Evolutionary conservation across 2,888 invertebrate genomes (phyloP).

Genomic region (Aleiodes alternator): DNA sequence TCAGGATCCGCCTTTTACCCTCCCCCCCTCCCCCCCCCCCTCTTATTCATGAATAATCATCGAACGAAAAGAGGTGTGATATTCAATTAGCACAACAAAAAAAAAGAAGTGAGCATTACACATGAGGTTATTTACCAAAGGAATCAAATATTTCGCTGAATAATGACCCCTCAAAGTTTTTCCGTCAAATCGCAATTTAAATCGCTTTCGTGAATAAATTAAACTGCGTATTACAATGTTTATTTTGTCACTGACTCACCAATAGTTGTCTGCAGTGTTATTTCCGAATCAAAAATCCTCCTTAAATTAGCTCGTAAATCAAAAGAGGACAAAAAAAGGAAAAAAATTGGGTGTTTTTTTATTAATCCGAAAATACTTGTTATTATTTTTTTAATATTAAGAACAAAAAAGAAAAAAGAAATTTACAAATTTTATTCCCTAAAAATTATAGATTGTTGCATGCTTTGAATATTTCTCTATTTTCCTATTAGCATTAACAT

Average conservation of each 20-base stretch:
- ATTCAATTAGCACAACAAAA: constrained; percentile 1
- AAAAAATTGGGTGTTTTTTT: background rate
- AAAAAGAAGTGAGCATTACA: constrained; percentile 4
- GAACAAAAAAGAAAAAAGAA: background rate
- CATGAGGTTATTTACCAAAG: background rate
- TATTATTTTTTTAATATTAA: background rate
- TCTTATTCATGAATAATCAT: too few species aligned
- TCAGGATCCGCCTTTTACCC: too few species aligned
- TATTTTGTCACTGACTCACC: background rate
- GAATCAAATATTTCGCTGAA: constrained; percentile 11
- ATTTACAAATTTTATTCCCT: background rate
- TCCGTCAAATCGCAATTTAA: constrained; percentile 14
- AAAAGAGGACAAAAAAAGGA: background rate
- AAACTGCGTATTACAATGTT: background rate
- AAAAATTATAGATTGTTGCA: background rate
- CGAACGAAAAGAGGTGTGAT: background rate
- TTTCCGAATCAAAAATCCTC: background rate
- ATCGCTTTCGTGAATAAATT: constrained; percentile 16
- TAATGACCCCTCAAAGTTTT: background rate
- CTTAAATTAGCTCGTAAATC: background rate
- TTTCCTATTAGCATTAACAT: background rate
- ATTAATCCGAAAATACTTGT: background rate
- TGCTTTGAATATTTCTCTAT: background rate
- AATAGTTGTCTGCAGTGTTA: background rate
- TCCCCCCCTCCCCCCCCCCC: too few species aligned